Evolutionary conservation across 2,888 invertebrate species (phyloP).

Genomic region (Dorcus parallelipipedus): DNA sequence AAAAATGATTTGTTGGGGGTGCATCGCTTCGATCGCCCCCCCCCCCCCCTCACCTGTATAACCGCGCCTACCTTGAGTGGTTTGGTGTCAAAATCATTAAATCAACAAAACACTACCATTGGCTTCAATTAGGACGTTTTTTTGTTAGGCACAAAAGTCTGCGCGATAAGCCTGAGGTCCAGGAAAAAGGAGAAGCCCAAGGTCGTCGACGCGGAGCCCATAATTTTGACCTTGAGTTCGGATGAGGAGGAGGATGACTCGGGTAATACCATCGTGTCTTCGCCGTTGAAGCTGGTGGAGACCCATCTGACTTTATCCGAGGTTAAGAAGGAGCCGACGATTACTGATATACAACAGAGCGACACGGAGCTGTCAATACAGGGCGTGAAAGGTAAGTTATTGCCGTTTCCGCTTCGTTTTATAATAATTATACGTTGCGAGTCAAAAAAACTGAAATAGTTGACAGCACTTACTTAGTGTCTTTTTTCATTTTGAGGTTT

Average conservation of each 20-base stretch:
- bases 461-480: no score
- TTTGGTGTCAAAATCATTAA: no score
- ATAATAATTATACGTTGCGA: no score
- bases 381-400: neutral
- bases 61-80: no score
- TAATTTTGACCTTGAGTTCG: slow-evolving; percentile 67
- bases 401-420: no score
- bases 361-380: slow-evolving; percentile 2
- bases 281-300: slow-evolving; percentile 11
- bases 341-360: slow-evolving; percentile 33
- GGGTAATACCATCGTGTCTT: neutral
- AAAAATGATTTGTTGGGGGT: no score
- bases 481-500: no score
- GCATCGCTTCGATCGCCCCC: no score
- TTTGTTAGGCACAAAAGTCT: slow-evolving; percentile 8
- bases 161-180: neutral
- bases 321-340: slow-evolving; percentile 42
- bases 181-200: slow-evolving; percentile 45
- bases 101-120: no score
- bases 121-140: neutral
- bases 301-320: slow-evolving; percentile 28
- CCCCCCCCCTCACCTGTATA: no score
- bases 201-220: slow-evolving; percentile 61
- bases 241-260: slow-evolving; percentile 59
- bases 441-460: no score